Evolutionary conservation across 2,888 invertebrate species (phyloP).

Genomic region (Ectropis crepuscularia): DNA sequence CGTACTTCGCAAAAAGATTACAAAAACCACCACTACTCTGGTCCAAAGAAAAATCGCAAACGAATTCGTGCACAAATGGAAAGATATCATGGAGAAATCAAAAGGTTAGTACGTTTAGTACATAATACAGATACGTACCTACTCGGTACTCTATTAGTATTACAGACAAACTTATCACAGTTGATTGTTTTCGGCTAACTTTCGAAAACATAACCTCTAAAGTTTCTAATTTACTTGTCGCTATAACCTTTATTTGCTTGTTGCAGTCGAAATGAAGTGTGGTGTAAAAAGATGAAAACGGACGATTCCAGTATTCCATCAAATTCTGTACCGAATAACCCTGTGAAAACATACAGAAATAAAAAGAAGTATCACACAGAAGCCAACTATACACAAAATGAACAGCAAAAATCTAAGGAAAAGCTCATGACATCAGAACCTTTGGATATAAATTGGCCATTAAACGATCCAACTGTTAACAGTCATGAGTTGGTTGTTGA

Average conservation of each 20-base stretch:
- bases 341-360: constrained; percentile 6
- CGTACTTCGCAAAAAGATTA: constrained; percentile 1
- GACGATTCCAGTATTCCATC: constrained; percentile 3
- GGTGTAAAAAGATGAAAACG: constrained; percentile 2
- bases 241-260: constrained; percentile 2
- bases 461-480: neutral
- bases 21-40: constrained; percentile 1
- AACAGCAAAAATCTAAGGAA: constrained; percentile 5
- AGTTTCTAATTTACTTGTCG: constrained; percentile 3
- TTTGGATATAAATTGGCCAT: too few relatives aligned
- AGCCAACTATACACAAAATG: constrained; percentile 4
- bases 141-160: neutral
- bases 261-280: constrained; percentile 8
- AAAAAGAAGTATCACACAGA: constrained; percentile 4
- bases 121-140: neutral
- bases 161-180: constrained; percentile 1
- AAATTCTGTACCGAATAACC: constrained; percentile 2
- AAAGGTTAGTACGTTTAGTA: constrained; percentile 1
- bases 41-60: constrained; percentile 4
- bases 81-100: constrained; percentile 4
- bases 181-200: constrained; percentile 5
- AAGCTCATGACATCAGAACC: neutral
- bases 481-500: constrained; percentile 4
- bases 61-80: constrained; percentile 5
- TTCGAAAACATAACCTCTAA: constrained; percentile 3